Base-by-base conservation (phyloP, 2,888 invertebrate species). In the Ceramica pisi region DNA sequence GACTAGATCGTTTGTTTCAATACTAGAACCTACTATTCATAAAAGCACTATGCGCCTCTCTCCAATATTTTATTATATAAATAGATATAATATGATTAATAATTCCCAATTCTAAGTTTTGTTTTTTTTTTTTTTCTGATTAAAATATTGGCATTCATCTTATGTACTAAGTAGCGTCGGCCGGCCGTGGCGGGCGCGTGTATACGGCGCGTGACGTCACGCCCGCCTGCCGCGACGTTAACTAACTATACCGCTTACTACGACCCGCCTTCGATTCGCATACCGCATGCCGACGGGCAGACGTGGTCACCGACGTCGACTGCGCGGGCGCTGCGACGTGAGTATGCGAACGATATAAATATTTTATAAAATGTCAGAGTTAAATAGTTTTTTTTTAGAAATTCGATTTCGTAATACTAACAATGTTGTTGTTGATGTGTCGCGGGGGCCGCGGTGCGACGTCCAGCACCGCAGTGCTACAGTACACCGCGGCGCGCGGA, bases 41-140 rank as follows among this genome's bases (percentile, higher is more conserved):
- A 95, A 92, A 96, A 95, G 96, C 96, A 95, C 96, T 96, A 96
- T 94, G 95, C 96, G 95, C 95, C 92, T 94, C 94, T 95, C 93
- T 94, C 91, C 94, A 93, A 93, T 94, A 94, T 94, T 92, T 94
- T 92, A 94, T 92, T 92, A 94, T 94, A 95, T 95, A 95, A 95
- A 95, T 95, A 95, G 94, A 94, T 94, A 92, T 94, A 91, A 90
- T 94, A 95, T 94, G 92, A 94, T 94, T 95, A 95, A 93, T 95
- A 94, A 94, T 90, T 93, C 90, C 93, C 88, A 94, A 94, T 90
- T 90, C 94, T 96, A 96, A 91, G 80, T 89, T 94, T 94, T 94
- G 90, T 92, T 94, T 93, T 91, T 90, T 90, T n/a, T n/a, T n/a
- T 70, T 92, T 90, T 91, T 91, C 91, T 90, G 93, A 94, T 94